These are phyloP conservation scores for Probosciger aterrimus DNA, from an alignment of 2,113 vertebrate genomes.

Conservation along the genomic window DNA sequence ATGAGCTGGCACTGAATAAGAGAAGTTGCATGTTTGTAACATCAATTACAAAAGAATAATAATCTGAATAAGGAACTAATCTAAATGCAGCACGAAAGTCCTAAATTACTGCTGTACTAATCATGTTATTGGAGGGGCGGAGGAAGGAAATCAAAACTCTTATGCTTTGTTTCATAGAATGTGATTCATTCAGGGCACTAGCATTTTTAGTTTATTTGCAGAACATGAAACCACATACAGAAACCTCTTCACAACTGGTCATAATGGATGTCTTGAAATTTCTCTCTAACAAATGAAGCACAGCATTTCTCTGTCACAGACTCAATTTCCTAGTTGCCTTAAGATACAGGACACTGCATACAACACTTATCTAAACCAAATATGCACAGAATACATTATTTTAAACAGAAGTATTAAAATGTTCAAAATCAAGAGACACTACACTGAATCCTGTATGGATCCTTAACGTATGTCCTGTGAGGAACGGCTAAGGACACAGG, in stretches of 20 bases:
- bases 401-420: not conserved
- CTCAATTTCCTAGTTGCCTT: not conserved
- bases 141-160: not conserved
- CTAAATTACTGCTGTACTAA: not conserved
- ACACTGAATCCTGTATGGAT: not conserved
- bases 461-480: not conserved
- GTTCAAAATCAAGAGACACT: not conserved
- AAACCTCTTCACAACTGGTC: not conserved
- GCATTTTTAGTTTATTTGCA: not conserved
- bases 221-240: not conserved
- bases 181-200: not conserved
- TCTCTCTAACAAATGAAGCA: not conserved
- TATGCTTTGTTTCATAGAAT: not conserved
- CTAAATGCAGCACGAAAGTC: not conserved
- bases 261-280: not conserved
- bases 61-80: not conserved
- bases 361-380: not conserved
- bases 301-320: not conserved
- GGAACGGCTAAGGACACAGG: not conserved
- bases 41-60: not conserved
- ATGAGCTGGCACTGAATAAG: constrained; percentile 88
- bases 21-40: not conserved
- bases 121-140: not conserved
- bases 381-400: not conserved
- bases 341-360: not conserved